Evolutionary conservation across 2,797 vertebrate species (phyloP), one percentile per base, ranked within the genome.

Genomic region (Halcyon chelicuti): DNA sequence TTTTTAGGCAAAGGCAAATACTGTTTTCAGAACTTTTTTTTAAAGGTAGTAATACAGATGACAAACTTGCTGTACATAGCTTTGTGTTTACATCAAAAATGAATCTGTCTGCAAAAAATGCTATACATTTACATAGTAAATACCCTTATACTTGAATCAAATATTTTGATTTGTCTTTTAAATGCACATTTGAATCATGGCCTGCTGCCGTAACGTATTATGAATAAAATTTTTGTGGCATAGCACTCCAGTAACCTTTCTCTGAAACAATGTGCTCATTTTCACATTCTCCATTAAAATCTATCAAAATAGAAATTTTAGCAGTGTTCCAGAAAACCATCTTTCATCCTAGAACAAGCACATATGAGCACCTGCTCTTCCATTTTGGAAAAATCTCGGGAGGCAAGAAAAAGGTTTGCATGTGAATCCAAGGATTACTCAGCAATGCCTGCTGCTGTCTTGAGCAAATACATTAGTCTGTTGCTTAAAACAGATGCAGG

Each of bases 281-380:
- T 92, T 73, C 67, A 72, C 3, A 1, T 85, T 95, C 55, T 79
- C 31, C 55, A 35, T 51, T 72, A 81, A 52, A 95, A 95, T 17
- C 31, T 90, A 62, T 49, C 72, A 60, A 88, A 93, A 81, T 3
- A 88, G 17, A 78, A 58, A 60, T 73, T 91, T 92, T 57, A 90
- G 18, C 44, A 15, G 2, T 12, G 14, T 70, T 94, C 51, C 87
- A 94, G 66, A 88, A 78, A 81, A 20, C 20, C 77, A 73, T 78
- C 18, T 15, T 75, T 90, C 86, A 62, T 78, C 89, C 83, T 76
- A 89, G 81, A 96, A 93, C 82, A 97, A 95, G 88, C 92, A 94
- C 73, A 62, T 84, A 88, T 1, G 54, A 93, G 87, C 97, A 97
- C 94, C 88, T 98, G 97, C 94, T 97, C 88, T 81, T 88, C 92